Base-by-base conservation (phyloP, 2,797 vertebrate species). In the Meriones psammophilus region DNA sequence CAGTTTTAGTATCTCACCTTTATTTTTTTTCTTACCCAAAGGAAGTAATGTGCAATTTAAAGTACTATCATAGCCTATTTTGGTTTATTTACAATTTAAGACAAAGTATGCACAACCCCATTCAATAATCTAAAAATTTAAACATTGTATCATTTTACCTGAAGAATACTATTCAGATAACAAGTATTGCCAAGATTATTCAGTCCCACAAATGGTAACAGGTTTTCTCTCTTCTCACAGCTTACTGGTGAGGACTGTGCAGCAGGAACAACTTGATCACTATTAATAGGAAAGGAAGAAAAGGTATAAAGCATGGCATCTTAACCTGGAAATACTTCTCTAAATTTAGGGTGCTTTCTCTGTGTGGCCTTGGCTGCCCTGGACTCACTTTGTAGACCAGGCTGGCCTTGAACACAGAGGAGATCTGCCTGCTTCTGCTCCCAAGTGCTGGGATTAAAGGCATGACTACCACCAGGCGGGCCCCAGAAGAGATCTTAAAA, bases 111-210 rank as follows among this genome's bases (percentile, higher is more conserved):
- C 8, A 93, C 22, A 74, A 94, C 42, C 42, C 42, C 42, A 79
- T 92, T 88, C 36, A 90, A 68, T 71, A 89, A 90, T 83, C 71
- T 86, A 62, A 88, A 89, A 87, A 84, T 87, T 91, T 93, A 85
- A 88, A 94, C 42, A 28, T 83, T 78, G 39, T 7, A 81, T 62
- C 42, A 58, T 6, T 64, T 98, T 98, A 99, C 99, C 99, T 99
- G 99, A 97, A 99, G 99, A 85, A 99, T 98, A n/a, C 99, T 99
- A 98, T 99, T 99, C 95, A 99, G 98, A 97, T 99, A 99, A 97
- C 99, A 99, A 85, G 99, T 99, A 98, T 99, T 99, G 83, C 99
- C 99, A 46, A 99, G 98, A 96, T 99, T 99, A 98, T 99, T 99
- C 97, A 99, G 97, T 17, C 99, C 99, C 96, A 99, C 99, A 96